A percentile compares a stretch with the other conserved stretches of the same genome.
Conservation (phyloP, 2,797 vertebrate genomes). For the Manis crassicaudata region DNA sequence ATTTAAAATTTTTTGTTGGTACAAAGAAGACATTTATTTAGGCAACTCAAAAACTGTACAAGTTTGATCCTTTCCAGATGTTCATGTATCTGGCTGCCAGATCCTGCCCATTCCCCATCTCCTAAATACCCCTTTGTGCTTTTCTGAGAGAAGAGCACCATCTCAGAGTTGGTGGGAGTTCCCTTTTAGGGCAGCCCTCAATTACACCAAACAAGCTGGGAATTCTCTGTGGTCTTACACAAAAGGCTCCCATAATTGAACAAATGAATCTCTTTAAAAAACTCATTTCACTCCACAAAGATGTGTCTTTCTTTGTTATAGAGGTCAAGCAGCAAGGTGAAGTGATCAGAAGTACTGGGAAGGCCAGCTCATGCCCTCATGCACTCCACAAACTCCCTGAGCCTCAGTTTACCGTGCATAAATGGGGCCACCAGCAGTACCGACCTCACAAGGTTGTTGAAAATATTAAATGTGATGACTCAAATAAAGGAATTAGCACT, state of each 20-base stretch:
- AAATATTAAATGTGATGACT: neutral
- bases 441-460: neutral
- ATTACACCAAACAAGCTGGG: neutral
- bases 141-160: neutral
- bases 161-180: neutral
- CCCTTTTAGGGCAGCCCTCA: neutral
- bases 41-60: neutral
- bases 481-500: neutral
- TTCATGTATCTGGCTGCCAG: neutral
- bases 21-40: conserved; percentile 39
- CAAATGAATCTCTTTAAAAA: neutral
- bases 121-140: neutral
- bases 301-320: neutral
- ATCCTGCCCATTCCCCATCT: neutral
- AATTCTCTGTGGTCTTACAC: neutral
- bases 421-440: neutral
- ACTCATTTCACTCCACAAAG: neutral
- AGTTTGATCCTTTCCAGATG: conserved; percentile 50
- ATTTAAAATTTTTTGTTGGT: neutral
- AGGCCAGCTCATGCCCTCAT: neutral
- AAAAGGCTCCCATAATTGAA: neutral
- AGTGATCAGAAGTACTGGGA: neutral
- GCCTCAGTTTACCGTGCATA: neutral
- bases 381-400: neutral
- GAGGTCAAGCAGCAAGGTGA: neutral